phyloP scores from a whole-genome alignment of 2,113 vertebrate species.

The Microcebus tavaratra region DNA sequence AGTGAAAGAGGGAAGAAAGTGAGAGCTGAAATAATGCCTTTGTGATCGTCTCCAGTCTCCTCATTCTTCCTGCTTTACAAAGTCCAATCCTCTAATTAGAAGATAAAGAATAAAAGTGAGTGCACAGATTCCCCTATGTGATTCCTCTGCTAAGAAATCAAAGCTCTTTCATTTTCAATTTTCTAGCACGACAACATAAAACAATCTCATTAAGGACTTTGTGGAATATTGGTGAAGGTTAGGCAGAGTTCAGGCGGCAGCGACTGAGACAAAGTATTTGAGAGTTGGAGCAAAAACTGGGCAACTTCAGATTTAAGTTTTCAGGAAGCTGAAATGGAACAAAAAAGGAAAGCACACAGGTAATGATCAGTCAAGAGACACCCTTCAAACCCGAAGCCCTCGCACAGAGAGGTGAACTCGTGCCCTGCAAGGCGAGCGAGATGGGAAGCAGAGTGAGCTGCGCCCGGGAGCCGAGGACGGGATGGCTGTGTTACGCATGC shows the following conservation, averaged over 20 bases:
- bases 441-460: neutral
- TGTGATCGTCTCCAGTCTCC: neutral
- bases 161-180: conserved; percentile 72
- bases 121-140: conserved; percentile 4
- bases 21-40: conserved; percentile 42
- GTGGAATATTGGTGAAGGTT: conserved; percentile 13
- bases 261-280: neutral
- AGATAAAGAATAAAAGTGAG: conserved; percentile 52
- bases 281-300: conserved; percentile 49
- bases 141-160: conserved; percentile 69
- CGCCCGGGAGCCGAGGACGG: no score
- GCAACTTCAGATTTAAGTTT: conserved; percentile 38
- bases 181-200: conserved; percentile 64
- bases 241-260: conserved; percentile 42
- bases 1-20: neutral
- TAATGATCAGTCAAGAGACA: conserved; percentile 18
- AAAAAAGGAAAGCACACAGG: neutral
- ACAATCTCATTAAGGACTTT: conserved; percentile 66
- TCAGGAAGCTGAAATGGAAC: neutral
- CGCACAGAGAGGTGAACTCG: neutral
- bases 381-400: neutral
- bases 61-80: conserved; percentile 34
- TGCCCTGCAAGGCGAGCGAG: conserved; percentile 19
- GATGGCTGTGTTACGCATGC: neutral
- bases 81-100: conserved; percentile 60